A percentile compares a stretch with the other conserved stretches of the same genome.
Evolutionary conservation across 2,888 invertebrate species (phyloP).

Genomic region (Ptychoptera contaminata): DNA sequence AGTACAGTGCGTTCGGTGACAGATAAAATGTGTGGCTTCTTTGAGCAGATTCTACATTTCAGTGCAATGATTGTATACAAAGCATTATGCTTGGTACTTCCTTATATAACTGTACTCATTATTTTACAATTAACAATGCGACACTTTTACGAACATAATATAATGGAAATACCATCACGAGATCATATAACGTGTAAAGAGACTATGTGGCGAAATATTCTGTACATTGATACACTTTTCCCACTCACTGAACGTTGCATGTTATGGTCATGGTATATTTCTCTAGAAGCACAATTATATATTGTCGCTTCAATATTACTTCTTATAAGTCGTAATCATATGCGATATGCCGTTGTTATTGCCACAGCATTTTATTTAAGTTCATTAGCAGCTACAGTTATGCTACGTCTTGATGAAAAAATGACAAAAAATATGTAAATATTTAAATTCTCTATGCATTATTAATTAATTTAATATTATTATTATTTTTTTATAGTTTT

Average conservation of each 20-base stretch:
- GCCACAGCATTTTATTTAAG: constrained; percentile 28
- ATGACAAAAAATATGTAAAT: too few relatives aligned
- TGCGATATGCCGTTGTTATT: constrained; percentile 21
- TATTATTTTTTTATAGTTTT: not conserved
- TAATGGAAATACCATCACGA: constrained; percentile 36
- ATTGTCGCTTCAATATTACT: constrained; percentile 47
- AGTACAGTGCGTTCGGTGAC: constrained; percentile 35
- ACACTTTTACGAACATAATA: constrained; percentile 30
- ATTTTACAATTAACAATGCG: constrained; percentile 35
- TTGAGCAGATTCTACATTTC: constrained; percentile 36
- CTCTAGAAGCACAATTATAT: constrained; percentile 62
- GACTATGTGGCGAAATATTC: constrained; percentile 47
- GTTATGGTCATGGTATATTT: constrained; percentile 67
- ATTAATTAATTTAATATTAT: too few relatives aligned
- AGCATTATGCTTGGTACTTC: constrained; percentile 37
- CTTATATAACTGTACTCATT: constrained; percentile 41
- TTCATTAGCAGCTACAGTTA: constrained; percentile 23
- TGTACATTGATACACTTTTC: constrained; percentile 44
- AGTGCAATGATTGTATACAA: constrained; percentile 36
- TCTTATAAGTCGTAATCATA: constrained; percentile 37
- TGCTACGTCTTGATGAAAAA: too few relatives aligned
- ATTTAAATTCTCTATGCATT: too few relatives aligned
- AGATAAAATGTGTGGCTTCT: constrained; percentile 31
- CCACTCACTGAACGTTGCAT: constrained; percentile 51
- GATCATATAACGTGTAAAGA: constrained; percentile 40